Evolutionary conservation across 2,797 vertebrate species (phyloP), one percentile per base, ranked within the genome.

Genomic region (Spinus pinus): DNA sequence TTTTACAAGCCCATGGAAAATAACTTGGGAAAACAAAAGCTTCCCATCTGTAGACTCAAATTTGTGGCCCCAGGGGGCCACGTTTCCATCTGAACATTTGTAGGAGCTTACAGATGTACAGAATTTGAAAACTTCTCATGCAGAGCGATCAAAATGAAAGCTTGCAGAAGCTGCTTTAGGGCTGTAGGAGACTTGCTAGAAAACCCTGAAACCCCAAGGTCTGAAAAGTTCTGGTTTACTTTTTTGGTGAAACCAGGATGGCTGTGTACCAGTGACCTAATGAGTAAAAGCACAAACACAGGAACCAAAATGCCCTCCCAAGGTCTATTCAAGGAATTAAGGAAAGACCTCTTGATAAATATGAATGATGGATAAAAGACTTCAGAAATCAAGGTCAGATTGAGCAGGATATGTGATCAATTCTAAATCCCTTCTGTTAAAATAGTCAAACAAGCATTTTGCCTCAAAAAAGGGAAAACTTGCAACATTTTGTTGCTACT

Each of bases 11-110:
- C 65, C 75, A 56, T 86, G 89, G 87, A 94, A 94, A 87, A 91
- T 67, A 77, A 93, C 61, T 82, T 61, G 69, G 65, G 57, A 90
- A 94, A 88, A 70, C 49, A 82, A 93, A 91, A 82, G 60, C 67
- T 87, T 95, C 67, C 94, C 93, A 94, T 93, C 89, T 96, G 93
- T 78, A 93, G 79, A 85, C 67, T 91, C 75, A 91, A 57, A 88
- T 92, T 82, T 81, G 69, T 85, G 47, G 30, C 72, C 65, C 51
- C 78, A 82, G 95, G 93, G 74, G 33, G 51, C 21, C 69, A 67
- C 87, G n/a, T 61, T 94, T 94, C 57, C 74, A 70, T 74, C 72
- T 67, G 87, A 94, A 71, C 49, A 22, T 67, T 91, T 67, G 88
- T 91, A 83, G 69, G 74, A 80, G 84, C 71, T 88, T 87, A 87